Evolutionary conservation across 2,888 invertebrate genomes (phyloP), one percentile per base, ranked within the genome.

Genomic region (Camptogramma bilineatum): DNA sequence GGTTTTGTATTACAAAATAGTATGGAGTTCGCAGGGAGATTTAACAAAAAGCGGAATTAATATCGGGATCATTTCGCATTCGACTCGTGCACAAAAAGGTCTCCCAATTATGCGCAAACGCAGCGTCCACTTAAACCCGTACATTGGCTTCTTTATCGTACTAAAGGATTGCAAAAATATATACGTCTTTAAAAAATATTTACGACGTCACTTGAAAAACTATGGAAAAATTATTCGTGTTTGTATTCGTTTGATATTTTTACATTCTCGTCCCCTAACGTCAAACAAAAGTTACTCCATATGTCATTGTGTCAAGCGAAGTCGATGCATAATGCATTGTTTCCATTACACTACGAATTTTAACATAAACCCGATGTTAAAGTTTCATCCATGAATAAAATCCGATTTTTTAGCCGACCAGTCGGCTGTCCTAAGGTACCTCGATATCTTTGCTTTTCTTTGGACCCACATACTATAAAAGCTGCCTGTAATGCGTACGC

Each of bases 291-390:
- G 80, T 86, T 83, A 84, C 84, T 85, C 87, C 88, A 88, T 90
- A 87, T 86, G 91, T 91, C 91, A 93, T 90, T 87, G 88, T 91
- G 90, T 89, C 90, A 86, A 82, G 77, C 75, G 76, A 74, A 77
- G 78, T 70, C 80, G 71, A 88, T 93, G 88, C 87, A 93, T 93
- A 80, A 93, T 91, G 87, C 87, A 93, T 91, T 85, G 91, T 90
- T 91, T 92, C 88, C 91, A 93, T 92, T 93, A 91, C 89, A 91
- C 91, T 90, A 90, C 89, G 87, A 89, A 83, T 86, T 90, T 92
- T 91, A 90, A 89, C 90, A 91, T 90, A 91, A 90, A 88, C 86
- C 81, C 81, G 88, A 91, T 91, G 91, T 91, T 89, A 88, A 90
- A 82, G 88, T 89, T 88, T 87, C 84, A 86, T 84, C 81, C 85